A percentile compares a stretch with the other conserved stretches of the same genome.
These are phyloP conservation scores for Drosophila pectinifera DNA, from an alignment of 1,140 invertebrate genomes.

Conservation along the genomic window DNA sequence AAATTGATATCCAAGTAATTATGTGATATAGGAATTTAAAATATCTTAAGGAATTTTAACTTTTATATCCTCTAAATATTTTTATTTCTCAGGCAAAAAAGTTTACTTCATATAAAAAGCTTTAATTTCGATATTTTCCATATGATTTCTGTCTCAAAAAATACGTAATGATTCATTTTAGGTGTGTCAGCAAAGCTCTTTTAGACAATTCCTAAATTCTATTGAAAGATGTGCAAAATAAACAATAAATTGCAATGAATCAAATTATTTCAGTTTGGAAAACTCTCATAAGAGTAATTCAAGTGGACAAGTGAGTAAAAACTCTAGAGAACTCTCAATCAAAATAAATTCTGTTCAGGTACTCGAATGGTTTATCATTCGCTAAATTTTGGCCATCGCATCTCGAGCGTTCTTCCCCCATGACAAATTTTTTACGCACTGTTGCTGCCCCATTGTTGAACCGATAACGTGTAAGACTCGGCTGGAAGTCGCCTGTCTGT, in stretches of 20 bases:
- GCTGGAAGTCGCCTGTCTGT: constrained; percentile 21
- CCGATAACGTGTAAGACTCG: constrained; percentile 34
- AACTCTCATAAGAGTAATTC: neutral
- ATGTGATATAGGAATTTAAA: no score
- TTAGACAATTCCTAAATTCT: neutral
- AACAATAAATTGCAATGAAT: neutral
- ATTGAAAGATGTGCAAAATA: neutral
- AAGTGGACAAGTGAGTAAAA: neutral
- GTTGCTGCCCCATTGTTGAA: constrained; percentile 33
- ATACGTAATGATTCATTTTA: no score
- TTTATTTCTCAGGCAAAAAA: no score
- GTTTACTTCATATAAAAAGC: no score
- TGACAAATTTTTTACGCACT: constrained; percentile 42
- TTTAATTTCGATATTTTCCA: no score
- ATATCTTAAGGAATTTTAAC: no score
- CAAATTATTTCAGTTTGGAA: neutral
- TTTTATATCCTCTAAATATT: no score
- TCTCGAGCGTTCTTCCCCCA: constrained; percentile 3
- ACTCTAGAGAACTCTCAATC: neutral
- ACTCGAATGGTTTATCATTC: constrained; percentile 19
- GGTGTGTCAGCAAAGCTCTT: no score
- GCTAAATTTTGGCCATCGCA: constrained; percentile 5
- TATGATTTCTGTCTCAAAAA: no score
- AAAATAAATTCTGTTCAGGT: constrained; percentile 4
- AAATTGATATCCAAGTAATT: no score